Conservation (phyloP, 2,113 vertebrate species). For the Dascyllus trimaculatus region DNA sequence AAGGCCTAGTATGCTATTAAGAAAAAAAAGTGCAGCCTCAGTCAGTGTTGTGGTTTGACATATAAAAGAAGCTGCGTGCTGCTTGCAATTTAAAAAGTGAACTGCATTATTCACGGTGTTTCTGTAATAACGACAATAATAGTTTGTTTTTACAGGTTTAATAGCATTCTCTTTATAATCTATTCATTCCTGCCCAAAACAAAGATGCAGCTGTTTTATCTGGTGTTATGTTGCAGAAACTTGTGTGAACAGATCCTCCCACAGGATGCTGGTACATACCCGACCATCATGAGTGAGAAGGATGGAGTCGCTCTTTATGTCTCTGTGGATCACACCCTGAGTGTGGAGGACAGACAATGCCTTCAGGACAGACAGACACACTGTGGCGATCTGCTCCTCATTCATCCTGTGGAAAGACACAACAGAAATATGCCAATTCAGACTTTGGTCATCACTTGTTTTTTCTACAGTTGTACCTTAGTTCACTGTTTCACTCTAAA, state of each 20-base stretch:
- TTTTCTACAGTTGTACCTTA: no score
- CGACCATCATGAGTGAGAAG: slow-evolving; percentile 94
- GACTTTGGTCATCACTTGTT: no score
- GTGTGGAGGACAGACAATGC: slow-evolving; percentile 92
- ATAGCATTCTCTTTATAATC: background rate
- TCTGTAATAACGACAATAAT: no score
- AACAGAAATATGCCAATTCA: background rate
- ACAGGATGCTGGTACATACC: slow-evolving; percentile 76
- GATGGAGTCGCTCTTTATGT: slow-evolving; percentile 99
- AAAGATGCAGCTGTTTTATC: background rate
- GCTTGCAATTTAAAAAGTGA: background rate
- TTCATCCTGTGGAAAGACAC: slow-evolving; percentile 88
- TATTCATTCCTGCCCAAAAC: background rate
- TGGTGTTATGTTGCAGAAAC: background rate
- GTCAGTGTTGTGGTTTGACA: background rate
- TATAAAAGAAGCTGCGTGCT: background rate
- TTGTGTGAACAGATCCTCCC: background rate
- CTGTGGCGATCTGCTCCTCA: slow-evolving; percentile 95
- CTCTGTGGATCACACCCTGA: slow-evolving; percentile 96
- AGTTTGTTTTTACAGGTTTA: no score
- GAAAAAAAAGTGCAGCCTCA: background rate
- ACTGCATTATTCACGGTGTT: no score
- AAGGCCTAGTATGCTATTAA: background rate
- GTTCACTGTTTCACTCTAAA: no score
- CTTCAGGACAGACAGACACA: slow-evolving; percentile 93